These are phyloP conservation scores for Antigone vipio DNA, from an alignment of 2,113 vertebrate genomes.

Conservation along the genomic window DNA sequence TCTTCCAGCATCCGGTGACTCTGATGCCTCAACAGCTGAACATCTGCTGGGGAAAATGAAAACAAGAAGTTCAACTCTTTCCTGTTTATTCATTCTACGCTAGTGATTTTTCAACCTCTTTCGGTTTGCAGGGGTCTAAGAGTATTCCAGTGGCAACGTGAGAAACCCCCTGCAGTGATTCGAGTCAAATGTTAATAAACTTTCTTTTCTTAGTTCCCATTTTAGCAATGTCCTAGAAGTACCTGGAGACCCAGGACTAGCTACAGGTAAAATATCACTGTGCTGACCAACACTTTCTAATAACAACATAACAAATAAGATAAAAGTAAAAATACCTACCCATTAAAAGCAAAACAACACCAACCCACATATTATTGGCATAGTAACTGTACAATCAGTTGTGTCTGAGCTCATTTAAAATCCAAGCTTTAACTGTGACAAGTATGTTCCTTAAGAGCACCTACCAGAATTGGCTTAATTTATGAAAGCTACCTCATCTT, in stretches of 20 bases:
- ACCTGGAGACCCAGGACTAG: background rate
- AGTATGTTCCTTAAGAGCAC: background rate
- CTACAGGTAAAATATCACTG: background rate
- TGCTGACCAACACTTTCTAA: background rate
- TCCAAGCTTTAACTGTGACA: background rate
- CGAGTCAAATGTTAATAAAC: background rate
- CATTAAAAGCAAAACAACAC: background rate
- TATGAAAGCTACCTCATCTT: background rate
- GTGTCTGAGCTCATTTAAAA: background rate
- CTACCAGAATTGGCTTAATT: background rate
- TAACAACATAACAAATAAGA: background rate
- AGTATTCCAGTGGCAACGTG: background rate
- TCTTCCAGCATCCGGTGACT: background rate
- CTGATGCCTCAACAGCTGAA: background rate
- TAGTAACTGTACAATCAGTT: background rate
- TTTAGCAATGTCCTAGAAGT: background rate
- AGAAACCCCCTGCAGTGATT: background rate
- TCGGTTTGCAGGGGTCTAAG: background rate
- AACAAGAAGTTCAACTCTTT: background rate
- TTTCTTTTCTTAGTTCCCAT: background rate
- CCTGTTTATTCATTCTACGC: background rate
- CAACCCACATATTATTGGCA: background rate
- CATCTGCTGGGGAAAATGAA: constrained; percentile 28
- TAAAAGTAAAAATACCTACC: background rate
- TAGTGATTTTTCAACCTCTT: background rate